Base-by-base conservation (phyloP, 2,888 invertebrate genomes). In the Megaustenia siamemsis region DNA sequence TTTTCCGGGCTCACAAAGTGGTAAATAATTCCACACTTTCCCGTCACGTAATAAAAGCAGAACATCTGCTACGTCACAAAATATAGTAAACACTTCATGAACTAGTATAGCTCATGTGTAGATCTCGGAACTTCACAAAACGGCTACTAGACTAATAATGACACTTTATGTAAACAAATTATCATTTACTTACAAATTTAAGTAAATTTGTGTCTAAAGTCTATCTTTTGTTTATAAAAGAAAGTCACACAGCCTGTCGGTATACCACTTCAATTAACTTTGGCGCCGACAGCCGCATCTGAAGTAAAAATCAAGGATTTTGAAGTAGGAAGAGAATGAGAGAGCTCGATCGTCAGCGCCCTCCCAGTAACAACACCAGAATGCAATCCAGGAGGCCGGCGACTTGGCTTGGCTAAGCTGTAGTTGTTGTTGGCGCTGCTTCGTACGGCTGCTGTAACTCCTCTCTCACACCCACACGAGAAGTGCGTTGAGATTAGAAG, bases 401-500 rank as follows among this genome's bases (percentile, higher is more conserved):
- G 40, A 24, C 15, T 28, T 53, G 12, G 1, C 10, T 43, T 71
- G 71, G n/a, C 45, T 28, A 43, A 24, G 43, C 71, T 40, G 40
- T 40, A 40, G 69, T 21, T 71, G 40, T n/a, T 71, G 71, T 71
- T 45, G 43, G 38, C 24, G 1, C n/a, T 43, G 18, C 40, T 71
- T 60, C 60, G 40, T 60, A 77, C 71, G 24, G 71, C 43, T 71
- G 43, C 71, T 35, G 15, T 71, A 28, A 71, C 71, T 71, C 71
- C 69, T 43, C 71, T n/a, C 71, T 71, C 71, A 24, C 71, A 71
- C 71, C 18, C 66, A 68, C 79, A 45, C 45, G 71, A 43, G 71
- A 21, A 71, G 71, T 45, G 71, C 3, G 71, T 43, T 45, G 43
- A 45, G 43, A 43, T 40, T 71, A 43, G n/a, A 43, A 45, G 3